Evolutionary conservation across 1,140 invertebrate genomes (phyloP).

Genomic region (Diprion similis): DNA sequence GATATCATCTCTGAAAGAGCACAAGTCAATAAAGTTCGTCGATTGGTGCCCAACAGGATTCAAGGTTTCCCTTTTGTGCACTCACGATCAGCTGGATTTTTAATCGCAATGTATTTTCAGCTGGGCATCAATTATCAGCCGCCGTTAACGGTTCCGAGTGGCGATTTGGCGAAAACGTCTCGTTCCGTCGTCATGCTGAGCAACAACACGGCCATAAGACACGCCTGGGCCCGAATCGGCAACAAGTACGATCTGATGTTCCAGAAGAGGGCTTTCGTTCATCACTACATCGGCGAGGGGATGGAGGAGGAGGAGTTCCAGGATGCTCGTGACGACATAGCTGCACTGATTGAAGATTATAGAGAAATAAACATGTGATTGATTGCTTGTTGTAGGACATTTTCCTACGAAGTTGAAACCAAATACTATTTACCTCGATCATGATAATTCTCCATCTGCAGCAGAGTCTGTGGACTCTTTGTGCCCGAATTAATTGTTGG

Average conservation of each 20-base stretch:
- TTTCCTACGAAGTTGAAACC: too few relatives aligned
- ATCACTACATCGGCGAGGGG: conserved; percentile 82
- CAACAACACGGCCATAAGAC: conserved; percentile 78
- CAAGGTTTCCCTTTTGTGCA: conserved; percentile 53
- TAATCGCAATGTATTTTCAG: conserved; percentile 37
- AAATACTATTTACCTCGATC: too few relatives aligned
- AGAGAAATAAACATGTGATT: conserved; percentile 56
- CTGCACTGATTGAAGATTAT: conserved; percentile 74
- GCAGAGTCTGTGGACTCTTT: too few relatives aligned
- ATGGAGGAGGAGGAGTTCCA: conserved; percentile 78
- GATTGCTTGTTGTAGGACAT: too few relatives aligned
- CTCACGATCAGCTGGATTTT: too few relatives aligned
- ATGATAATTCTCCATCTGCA: too few relatives aligned
- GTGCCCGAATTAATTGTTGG: too few relatives aligned
- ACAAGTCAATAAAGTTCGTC: conserved; percentile 73
- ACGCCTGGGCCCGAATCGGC: conserved; percentile 73
- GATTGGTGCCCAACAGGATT: conserved; percentile 80
- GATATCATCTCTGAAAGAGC: conserved; percentile 73
- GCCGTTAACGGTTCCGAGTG: conserved; percentile 75
- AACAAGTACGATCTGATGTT: conserved; percentile 79
- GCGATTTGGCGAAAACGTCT: conserved; percentile 70
- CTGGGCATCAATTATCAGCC: conserved; percentile 75
- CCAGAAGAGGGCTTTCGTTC: conserved; percentile 76
- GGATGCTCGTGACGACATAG: conserved; percentile 76
- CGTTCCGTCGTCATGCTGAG: conserved; percentile 77